A percentile compares a stretch with the other conserved stretches of the same genome.
These are phyloP conservation scores for Grammomys dolichurus DNA, from an alignment of 2,113 vertebrate genomes.

Conservation along the genomic window DNA sequence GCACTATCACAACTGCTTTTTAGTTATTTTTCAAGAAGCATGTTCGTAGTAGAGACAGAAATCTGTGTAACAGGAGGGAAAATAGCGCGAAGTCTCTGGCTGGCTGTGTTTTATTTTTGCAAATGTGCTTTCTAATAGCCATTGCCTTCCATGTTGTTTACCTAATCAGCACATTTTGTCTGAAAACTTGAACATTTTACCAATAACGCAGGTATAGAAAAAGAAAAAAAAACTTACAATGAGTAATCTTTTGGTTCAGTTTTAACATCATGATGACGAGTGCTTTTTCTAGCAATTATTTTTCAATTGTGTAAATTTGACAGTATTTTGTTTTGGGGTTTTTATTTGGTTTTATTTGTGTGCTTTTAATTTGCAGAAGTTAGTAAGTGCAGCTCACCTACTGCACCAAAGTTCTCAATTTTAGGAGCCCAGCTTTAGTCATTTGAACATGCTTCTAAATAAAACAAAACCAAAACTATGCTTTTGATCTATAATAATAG, in stretches of 20 bases:
- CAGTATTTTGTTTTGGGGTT: conserved; percentile 77
- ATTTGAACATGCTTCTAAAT: conserved; percentile 89
- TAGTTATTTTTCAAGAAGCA: conserved; percentile 80
- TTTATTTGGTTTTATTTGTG: conserved; percentile 76
- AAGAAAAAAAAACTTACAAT: conserved; percentile 84
- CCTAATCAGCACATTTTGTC: conserved; percentile 88
- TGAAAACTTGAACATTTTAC: conserved; percentile 90
- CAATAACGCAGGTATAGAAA: conserved; percentile 87
- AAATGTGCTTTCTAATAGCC: conserved; percentile 86
- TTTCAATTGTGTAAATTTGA: conserved; percentile 80
- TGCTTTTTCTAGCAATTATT: conserved; percentile 86
- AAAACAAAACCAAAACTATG: conserved; percentile 81
- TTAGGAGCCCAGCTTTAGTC: conserved; percentile 90
- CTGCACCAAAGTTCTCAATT: conserved; percentile 88
- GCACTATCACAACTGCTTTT: conserved; percentile 88
- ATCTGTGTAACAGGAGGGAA: conserved; percentile 82
- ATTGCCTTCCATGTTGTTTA: conserved; percentile 89
- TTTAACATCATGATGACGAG: conserved; percentile 76
- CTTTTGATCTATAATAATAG: conserved; percentile 85
- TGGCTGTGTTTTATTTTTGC: conserved; percentile 80
- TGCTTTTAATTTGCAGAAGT: conserved; percentile 85
- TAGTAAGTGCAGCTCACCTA: conserved; percentile 87
- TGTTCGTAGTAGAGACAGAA: conserved; percentile 85
- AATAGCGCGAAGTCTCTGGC: conserved; percentile 81
- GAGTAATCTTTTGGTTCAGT: conserved; percentile 84